These are phyloP conservation scores for Caenorhabditis inopinata DNA, from an alignment of 1,140 invertebrate genomes.

Conservation along the genomic window DNA sequence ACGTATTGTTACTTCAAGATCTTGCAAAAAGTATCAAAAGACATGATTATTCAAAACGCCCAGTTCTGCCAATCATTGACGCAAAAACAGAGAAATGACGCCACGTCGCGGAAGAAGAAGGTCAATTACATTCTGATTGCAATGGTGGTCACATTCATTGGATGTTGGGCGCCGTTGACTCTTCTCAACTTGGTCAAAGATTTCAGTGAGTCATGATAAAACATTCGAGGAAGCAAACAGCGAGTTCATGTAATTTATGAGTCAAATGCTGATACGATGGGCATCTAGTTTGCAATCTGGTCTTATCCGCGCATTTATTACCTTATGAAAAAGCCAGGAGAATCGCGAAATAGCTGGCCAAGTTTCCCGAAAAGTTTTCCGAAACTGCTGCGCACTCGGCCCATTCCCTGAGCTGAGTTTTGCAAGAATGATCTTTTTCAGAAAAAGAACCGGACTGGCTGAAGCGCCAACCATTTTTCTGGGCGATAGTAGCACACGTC, in stretches of 20 bases:
- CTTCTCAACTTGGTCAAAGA: slow-evolving; percentile 61
- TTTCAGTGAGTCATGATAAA: slow-evolving; percentile 56
- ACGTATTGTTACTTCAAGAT: slow-evolving; percentile 64
- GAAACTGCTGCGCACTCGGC: too few relatives aligned
- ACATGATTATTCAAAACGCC: slow-evolving; percentile 65
- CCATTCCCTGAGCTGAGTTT: too few relatives aligned
- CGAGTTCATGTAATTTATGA: background rate
- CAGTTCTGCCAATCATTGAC: slow-evolving; percentile 60
- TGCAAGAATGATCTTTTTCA: too few relatives aligned
- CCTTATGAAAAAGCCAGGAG: too few relatives aligned
- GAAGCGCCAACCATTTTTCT: slow-evolving; percentile 62
- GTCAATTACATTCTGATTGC: slow-evolving; percentile 65
- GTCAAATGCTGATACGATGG: too few relatives aligned
- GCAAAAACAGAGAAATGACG: slow-evolving; percentile 58
- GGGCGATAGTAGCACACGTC: slow-evolving; percentile 60
- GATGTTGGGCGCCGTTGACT: slow-evolving; percentile 61
- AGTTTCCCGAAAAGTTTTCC: too few relatives aligned
- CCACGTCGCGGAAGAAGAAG: slow-evolving; percentile 57
- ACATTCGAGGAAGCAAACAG: background rate
- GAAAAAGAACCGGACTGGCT: slow-evolving; percentile 59
- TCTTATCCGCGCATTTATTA: too few relatives aligned
- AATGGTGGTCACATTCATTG: slow-evolving; percentile 63
- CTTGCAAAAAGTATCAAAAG: slow-evolving; percentile 54
- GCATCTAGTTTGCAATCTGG: too few relatives aligned
- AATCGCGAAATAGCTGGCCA: background rate